Evolutionary conservation across 2,888 invertebrate species (phyloP).

Genomic region (Hypolimnas misippus): DNA sequence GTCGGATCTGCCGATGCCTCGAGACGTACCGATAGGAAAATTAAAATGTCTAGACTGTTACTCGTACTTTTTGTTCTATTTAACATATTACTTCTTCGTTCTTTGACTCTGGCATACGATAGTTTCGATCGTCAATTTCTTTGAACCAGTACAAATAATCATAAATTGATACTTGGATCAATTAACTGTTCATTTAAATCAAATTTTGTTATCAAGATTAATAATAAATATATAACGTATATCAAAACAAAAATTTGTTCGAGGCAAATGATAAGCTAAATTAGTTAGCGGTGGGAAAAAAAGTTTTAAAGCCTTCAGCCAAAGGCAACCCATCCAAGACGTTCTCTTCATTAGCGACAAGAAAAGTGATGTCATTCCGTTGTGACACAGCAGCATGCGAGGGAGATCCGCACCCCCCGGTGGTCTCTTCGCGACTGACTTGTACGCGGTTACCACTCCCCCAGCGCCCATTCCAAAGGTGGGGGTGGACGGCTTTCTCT

Average conservation of each 20-base stretch:
- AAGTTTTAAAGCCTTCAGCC: constrained; percentile 36
- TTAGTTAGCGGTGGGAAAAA: constrained; percentile 24
- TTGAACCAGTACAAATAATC: not conserved
- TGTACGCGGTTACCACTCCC: constrained; percentile 67
- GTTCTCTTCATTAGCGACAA: constrained; percentile 83
- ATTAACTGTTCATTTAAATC: not conserved
- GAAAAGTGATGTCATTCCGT: constrained; percentile 82
- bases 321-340: constrained; percentile 72
- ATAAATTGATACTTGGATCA: not conserved
- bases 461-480: constrained; percentile 54
- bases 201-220: not conserved
- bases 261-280: constrained; percentile 23
- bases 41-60: constrained; percentile 81
- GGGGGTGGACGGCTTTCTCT: constrained; percentile 82
- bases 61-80: constrained; percentile 67
- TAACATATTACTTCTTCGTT: constrained; percentile 49
- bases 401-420: constrained; percentile 74
- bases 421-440: constrained; percentile 78
- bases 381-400: constrained; percentile 76
- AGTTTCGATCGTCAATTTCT: constrained; percentile 16
- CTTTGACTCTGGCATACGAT: constrained; percentile 27
- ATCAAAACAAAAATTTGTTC: not conserved
- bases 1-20: constrained; percentile 69
- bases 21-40: constrained; percentile 77
- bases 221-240: not conserved